Evolutionary conservation across 2,797 vertebrate genomes (phyloP).

Genomic region (Craterocephalus amniculus): DNA sequence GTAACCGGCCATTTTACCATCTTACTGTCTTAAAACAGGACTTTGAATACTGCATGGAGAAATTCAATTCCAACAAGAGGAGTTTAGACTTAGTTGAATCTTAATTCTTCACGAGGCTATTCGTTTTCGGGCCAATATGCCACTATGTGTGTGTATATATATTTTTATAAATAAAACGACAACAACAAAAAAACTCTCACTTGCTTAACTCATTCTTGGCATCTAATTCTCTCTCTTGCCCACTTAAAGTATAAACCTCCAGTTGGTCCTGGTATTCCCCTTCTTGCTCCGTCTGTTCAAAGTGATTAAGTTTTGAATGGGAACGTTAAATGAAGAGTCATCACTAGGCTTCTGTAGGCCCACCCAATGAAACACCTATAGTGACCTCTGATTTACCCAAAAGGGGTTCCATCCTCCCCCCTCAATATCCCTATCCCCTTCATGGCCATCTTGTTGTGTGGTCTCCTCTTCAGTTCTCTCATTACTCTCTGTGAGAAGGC

Average conservation of each 20-base stretch:
- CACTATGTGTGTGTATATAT: no score
- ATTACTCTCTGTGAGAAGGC: slow-evolving; percentile 78
- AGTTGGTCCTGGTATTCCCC: slow-evolving; percentile 56
- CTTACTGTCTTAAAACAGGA: slow-evolving; percentile 18
- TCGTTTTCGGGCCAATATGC: slow-evolving; percentile 31
- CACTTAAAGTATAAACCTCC: slow-evolving; percentile 64
- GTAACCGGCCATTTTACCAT: slow-evolving; percentile 46
- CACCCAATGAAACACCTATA: slow-evolving; percentile 78
- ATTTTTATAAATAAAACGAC: not conserved
- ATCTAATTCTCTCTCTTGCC: slow-evolving; percentile 68
- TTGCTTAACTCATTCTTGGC: slow-evolving; percentile 53
- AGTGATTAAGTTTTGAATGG: slow-evolving; percentile 80
- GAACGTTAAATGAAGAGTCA: slow-evolving; percentile 79
- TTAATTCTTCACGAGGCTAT: slow-evolving; percentile 2
- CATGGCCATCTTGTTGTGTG: slow-evolving; percentile 80
- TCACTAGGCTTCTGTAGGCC: slow-evolving; percentile 72
- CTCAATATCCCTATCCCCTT: slow-evolving; percentile 55
- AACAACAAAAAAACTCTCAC: slow-evolving; percentile 28
- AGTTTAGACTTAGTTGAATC: slow-evolving; percentile 14
- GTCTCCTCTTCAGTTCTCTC: slow-evolving; percentile 79
- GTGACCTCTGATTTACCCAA: slow-evolving; percentile 81
- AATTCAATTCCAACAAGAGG: slow-evolving; percentile 22
- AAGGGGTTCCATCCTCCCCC: slow-evolving; percentile 51
- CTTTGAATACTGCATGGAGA: slow-evolving; percentile 25
- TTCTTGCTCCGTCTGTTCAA: slow-evolving; percentile 48